These are phyloP conservation scores for Thryonomys swinderianus DNA, from an alignment of 2,113 vertebrate species.

Conservation along the genomic window DNA sequence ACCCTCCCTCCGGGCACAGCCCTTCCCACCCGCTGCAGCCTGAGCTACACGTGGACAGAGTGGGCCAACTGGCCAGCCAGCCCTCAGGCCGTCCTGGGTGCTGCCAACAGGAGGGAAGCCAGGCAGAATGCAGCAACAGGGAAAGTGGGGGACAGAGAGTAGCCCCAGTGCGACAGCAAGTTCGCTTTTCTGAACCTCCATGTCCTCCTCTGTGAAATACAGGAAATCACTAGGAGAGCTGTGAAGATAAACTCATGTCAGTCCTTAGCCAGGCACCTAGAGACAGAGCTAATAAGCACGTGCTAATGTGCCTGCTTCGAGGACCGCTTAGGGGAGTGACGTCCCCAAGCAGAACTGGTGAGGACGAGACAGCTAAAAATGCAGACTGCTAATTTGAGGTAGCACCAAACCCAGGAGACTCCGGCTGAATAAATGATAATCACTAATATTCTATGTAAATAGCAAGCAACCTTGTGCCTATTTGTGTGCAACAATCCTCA, in stretches of 20 bases:
- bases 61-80: not conserved
- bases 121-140: not conserved
- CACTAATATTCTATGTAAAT: conserved; percentile 37
- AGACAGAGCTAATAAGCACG: not conserved
- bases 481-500: not conserved
- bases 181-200: not conserved
- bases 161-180: no score
- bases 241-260: not conserved
- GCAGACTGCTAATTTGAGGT: not conserved
- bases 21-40: not conserved
- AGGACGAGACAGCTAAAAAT: not conserved
- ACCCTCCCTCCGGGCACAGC: no score
- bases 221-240: not conserved
- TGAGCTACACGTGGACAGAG: not conserved
- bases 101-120: not conserved
- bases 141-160: not conserved
- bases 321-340: not conserved
- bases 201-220: not conserved
- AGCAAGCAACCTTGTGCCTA: conserved; percentile 22
- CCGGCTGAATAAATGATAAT: not conserved
- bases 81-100: not conserved
- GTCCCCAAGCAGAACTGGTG: not conserved
- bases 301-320: not conserved
- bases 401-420: not conserved
- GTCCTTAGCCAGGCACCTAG: not conserved